Base-by-base conservation (phyloP, 2,113 vertebrate species). In the Crotophaga sulcirostris region DNA sequence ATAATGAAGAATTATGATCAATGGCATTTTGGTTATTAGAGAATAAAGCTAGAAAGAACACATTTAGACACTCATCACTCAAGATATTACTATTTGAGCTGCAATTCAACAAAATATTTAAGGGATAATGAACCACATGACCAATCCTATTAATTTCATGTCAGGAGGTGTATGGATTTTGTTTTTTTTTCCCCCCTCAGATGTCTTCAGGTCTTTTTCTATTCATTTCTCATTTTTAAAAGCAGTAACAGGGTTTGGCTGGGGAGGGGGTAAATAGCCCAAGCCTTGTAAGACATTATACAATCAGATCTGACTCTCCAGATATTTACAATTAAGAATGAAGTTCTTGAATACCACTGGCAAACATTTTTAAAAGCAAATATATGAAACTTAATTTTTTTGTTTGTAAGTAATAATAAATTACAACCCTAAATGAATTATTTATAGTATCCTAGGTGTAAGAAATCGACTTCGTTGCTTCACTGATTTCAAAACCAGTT, bases 1-100 rank as follows among this genome's bases (percentile, higher is more conserved):
- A 4, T 84, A 95, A 94, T 89, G 64, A 94, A 92, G 94, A 93
- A 77, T 91, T 88, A 94, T 13, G 55, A 81, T 42, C 76, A 21
- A 13, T 17, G 74, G 8, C 81, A 59, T 15, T 74, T 45, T 5
- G 1, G 6, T 87, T 95, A 76, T 49, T n/a, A 76, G 45, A 78
- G 44, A 92, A 92, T 56, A 92, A 84, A 91, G 40, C 24, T 18
- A 68, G 36, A 47, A 89, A 36, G 6, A 78, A 89, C 29, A 21
- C 33, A 31, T 73, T 93, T 66, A 77, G 42, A 47, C 11, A 11
- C 7, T 45, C 72, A 77, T 90, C 76, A 67, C 12, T 95, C 86
- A 81, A 80, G 24, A 36, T 42, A 52, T 44, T 74, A 56, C 23
- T 73, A 18, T 60, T 51, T 49, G 56, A 78, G 44, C 28, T 49